Evolutionary conservation across 2,888 invertebrate species (phyloP).

Genomic region (Punctoribates punctum): DNA sequence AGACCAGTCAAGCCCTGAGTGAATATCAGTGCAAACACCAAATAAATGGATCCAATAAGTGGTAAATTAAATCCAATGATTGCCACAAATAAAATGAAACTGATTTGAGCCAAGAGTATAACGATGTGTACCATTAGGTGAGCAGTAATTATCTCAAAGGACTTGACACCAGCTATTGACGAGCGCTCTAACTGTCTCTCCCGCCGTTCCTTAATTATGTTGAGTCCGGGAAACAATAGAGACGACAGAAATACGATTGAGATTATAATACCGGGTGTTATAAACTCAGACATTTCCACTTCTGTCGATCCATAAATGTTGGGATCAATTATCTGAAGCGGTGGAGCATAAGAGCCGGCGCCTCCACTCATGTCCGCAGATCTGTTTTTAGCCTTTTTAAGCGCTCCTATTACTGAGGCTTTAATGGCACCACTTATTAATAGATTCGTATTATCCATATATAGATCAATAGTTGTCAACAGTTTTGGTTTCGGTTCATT

Average conservation of each 20-base stretch:
- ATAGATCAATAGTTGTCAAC: constrained; percentile 30
- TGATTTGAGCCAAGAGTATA: not conserved
- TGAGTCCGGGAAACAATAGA: constrained; percentile 8
- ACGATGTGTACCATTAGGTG: not conserved
- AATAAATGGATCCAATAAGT: constrained; percentile 11
- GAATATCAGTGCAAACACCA: not conserved
- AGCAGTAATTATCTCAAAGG: not conserved
- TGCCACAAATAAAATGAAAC: not conserved
- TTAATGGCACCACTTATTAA: constrained; percentile 33
- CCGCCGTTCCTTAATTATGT: not conserved
- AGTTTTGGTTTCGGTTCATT: constrained; percentile 18
- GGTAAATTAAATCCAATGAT: not conserved
- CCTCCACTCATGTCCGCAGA: not conserved
- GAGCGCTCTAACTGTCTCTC: constrained; percentile 10
- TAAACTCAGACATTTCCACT: constrained; percentile 28
- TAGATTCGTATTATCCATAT: constrained; percentile 32
- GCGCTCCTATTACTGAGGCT: not conserved
- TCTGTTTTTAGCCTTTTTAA: constrained; percentile 23
- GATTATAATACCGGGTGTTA: constrained; percentile 25
- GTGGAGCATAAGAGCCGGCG: not conserved
- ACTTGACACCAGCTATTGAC: not conserved
- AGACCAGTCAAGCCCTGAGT: constrained; percentile 7
- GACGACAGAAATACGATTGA: constrained; percentile 15
- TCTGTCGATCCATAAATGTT: constrained; percentile 1
- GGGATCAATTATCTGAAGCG: constrained; percentile 28